Percentiles rank a stretch among this genome's conserved stretches.
Evolutionary conservation across 2,113 vertebrate genomes (phyloP).

Genomic region (Scatophagus argus): DNA sequence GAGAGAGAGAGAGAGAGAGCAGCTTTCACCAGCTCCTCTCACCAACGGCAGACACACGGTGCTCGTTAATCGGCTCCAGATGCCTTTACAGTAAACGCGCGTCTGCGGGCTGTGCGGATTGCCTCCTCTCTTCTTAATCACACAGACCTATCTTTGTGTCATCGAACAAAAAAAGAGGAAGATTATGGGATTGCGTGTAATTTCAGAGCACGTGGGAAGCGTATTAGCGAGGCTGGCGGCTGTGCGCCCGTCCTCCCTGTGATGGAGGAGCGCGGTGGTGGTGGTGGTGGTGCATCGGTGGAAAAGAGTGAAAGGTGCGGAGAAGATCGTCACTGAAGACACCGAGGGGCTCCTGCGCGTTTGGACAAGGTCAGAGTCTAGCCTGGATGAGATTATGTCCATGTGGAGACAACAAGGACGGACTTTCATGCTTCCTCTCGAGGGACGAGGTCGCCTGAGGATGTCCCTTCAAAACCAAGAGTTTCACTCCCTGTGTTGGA

Average conservation of each 20-base stretch:
- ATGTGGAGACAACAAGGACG: conserved; percentile 58
- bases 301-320: conserved; percentile 64
- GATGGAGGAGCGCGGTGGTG: conserved; percentile 67
- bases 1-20: conserved; percentile 25
- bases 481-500: conserved; percentile 57
- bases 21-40: conserved; percentile 36
- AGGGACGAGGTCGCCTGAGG: conserved; percentile 57
- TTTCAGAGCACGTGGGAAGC: conserved; percentile 65
- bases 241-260: conserved; percentile 61
- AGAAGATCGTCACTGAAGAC: conserved; percentile 63
- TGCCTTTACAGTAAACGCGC: conserved; percentile 65
- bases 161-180: not conserved
- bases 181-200: conserved; percentile 48
- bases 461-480: conserved; percentile 64
- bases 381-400: conserved; percentile 65
- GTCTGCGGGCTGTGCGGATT: conserved; percentile 18
- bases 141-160: not conserved
- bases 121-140: not conserved
- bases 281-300: conserved; percentile 63
- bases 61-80: conserved; percentile 66
- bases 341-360: conserved; percentile 44
- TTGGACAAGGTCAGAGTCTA: conserved; percentile 66
- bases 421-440: conserved; percentile 68
- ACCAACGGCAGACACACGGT: conserved; percentile 49
- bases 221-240: conserved; percentile 47